A percentile compares a stretch with the other conserved stretches of the same genome.
Evolutionary conservation across 2,113 vertebrate genomes (phyloP).

Genomic region (Tachuris rubrigastra): DNA sequence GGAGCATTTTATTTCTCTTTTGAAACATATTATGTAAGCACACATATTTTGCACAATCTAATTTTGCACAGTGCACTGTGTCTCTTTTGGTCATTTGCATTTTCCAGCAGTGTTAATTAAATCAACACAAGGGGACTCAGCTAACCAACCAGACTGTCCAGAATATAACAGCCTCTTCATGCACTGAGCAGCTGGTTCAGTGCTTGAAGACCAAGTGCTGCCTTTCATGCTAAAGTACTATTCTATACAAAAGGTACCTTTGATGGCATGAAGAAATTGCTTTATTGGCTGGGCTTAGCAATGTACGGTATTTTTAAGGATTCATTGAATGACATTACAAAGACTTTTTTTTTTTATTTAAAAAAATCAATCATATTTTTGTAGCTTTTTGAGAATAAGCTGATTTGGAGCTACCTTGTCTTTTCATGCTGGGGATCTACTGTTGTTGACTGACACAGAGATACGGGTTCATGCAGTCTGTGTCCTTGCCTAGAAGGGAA

Average conservation of each 20-base stretch:
- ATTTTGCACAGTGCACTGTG: slow-evolving; percentile 7
- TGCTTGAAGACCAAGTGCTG: background rate
- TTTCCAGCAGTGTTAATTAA: slow-evolving; percentile 53
- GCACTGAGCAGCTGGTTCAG: background rate
- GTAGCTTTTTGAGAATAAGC: background rate
- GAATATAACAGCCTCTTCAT: background rate
- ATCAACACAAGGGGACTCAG: slow-evolving; percentile 17
- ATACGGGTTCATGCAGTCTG: background rate
- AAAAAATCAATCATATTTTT: background rate
- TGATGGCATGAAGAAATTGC: background rate
- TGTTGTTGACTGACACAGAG: background rate
- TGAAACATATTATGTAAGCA: slow-evolving; percentile 31
- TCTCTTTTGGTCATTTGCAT: slow-evolving; percentile 38
- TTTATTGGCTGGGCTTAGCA: background rate
- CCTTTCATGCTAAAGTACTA: background rate
- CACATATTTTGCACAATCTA: slow-evolving; percentile 17
- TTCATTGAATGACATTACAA: background rate
- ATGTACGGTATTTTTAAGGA: background rate
- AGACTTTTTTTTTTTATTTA: background rate
- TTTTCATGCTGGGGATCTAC: background rate
- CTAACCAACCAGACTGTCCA: slow-evolving; percentile 16
- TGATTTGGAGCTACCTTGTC: background rate
- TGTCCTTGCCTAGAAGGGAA: background rate
- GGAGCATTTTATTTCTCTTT: background rate
- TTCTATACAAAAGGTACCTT: background rate